Conservation (phyloP, 2,113 vertebrate genomes). For the Tricholaema leucomelas region DNA sequence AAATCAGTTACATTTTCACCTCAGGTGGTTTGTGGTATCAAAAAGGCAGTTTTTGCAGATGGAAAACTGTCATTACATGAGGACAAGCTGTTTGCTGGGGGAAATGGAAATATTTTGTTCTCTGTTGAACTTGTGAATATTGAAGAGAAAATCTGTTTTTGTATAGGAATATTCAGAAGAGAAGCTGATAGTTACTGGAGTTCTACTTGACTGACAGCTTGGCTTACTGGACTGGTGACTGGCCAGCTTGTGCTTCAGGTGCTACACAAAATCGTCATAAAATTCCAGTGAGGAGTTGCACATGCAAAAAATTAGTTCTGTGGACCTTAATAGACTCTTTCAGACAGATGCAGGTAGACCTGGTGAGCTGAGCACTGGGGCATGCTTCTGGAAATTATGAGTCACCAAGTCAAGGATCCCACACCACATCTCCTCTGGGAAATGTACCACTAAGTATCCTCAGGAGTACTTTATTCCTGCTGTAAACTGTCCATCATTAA, state of each 20-base stretch:
- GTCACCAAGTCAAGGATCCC: neutral
- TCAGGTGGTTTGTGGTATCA: constrained; percentile 64
- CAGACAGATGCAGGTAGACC: accelerated
- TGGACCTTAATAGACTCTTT: neutral
- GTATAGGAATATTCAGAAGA: constrained; percentile 1
- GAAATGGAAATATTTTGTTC: constrained; percentile 63
- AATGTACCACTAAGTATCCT: accelerated
- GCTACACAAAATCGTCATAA: neutral
- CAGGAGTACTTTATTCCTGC: neutral
- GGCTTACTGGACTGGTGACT: neutral
- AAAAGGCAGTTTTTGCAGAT: constrained; percentile 62
- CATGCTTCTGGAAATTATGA: neutral
- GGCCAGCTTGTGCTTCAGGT: neutral
- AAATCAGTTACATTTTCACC: constrained; percentile 66
- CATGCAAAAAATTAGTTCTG: neutral
- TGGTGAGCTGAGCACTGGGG: accelerated
- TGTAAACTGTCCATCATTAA: neutral
- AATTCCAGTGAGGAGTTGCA: neutral
- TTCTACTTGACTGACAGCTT: constrained; percentile 4
- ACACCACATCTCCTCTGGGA: accelerated
- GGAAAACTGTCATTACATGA: constrained; percentile 61
- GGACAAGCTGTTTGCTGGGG: constrained; percentile 53
- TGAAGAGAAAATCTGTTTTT: constrained; percentile 47
- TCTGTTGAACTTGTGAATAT: constrained; percentile 44
- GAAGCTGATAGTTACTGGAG: constrained; percentile 21